phyloP scores from a whole-genome alignment of 2,888 invertebrate genomes.

The Encarsia formosa region DNA sequence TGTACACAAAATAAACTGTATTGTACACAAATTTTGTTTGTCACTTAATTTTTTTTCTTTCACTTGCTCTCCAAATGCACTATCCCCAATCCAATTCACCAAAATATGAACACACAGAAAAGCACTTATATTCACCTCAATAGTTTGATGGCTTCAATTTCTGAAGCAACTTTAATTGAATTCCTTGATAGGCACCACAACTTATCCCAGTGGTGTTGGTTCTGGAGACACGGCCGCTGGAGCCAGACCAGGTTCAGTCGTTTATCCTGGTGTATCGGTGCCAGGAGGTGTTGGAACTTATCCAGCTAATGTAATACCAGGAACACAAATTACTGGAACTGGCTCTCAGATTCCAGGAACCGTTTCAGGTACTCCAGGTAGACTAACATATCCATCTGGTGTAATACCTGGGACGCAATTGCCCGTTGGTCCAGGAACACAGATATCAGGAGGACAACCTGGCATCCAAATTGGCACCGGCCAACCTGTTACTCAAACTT shows the following conservation, averaged over 20 bases:
- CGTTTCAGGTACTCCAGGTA: slow-evolving; percentile 10
- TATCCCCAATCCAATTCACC: background rate
- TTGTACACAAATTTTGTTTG: too few relatives aligned
- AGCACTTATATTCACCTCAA: background rate
- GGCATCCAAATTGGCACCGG: background rate
- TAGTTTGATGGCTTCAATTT: background rate
- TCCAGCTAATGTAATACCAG: slow-evolving; percentile 4
- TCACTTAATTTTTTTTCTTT: slow-evolving; percentile 12
- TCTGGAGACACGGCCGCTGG: slow-evolving; percentile 17
- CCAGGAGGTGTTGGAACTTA: background rate
- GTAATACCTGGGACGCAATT: background rate
- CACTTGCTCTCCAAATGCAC: background rate
- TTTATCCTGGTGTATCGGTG: slow-evolving; percentile 16
- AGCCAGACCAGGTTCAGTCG: slow-evolving; percentile 10
- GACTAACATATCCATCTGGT: background rate
- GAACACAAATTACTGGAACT: background rate
- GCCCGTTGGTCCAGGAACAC: background rate
- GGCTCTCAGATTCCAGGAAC: background rate
- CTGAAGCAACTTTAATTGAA: too few relatives aligned
- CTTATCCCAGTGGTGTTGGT: slow-evolving; percentile 21
- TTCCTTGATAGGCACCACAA: too few relatives aligned
- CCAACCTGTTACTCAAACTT: background rate
- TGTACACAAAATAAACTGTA: too few relatives aligned
- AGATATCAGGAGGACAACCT: background rate
- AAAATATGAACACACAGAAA: background rate